phyloP scores from a whole-genome alignment of 2,113 vertebrate genomes.

The Sprattus sprattus region DNA sequence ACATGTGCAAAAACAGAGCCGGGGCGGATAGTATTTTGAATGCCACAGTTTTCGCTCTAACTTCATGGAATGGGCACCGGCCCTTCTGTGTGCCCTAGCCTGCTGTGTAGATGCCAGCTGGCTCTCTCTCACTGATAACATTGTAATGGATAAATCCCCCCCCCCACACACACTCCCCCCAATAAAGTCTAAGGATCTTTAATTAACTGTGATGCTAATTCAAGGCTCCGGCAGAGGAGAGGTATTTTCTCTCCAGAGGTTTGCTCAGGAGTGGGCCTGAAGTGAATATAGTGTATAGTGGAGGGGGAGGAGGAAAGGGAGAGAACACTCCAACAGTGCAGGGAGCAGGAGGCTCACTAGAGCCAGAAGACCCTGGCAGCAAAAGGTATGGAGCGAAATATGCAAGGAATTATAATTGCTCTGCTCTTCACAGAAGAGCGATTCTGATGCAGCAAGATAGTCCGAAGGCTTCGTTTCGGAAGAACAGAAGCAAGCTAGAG shows the following conservation, averaged over 20 bases:
- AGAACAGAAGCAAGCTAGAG: not conserved
- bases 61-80: not conserved
- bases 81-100: not conserved
- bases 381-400: not conserved
- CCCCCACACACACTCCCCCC: not conserved
- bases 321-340: not conserved
- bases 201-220: not conserved
- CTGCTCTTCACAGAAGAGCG: not conserved
- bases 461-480: not conserved
- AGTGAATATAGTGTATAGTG: not conserved
- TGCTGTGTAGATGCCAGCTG: not conserved
- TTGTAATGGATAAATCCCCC: constrained; percentile 13
- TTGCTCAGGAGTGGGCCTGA: not conserved
- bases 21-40: not conserved
- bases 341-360: not conserved
- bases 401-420: not conserved
- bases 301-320: not conserved
- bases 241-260: not conserved
- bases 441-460: not conserved
- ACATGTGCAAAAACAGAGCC: not conserved
- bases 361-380: not conserved
- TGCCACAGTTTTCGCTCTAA: not conserved
- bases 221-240: not conserved
- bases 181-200: not conserved
- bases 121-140: not conserved